Base-by-base conservation (phyloP, 1,140 invertebrate genomes). In the Globodera ellingtonae region DNA sequence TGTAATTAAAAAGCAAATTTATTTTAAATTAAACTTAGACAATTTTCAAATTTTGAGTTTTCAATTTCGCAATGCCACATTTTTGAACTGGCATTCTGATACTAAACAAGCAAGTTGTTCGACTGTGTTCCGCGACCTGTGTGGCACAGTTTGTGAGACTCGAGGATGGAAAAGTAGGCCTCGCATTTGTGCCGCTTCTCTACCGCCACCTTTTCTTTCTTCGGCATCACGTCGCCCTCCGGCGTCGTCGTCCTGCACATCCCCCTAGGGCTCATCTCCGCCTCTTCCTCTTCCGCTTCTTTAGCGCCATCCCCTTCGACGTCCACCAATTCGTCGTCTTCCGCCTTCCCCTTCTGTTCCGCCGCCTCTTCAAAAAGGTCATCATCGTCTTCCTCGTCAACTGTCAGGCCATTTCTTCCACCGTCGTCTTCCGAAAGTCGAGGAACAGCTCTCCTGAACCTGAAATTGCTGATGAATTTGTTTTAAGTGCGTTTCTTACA, bases 81-180 rank as follows among this genome's bases (percentile, higher is more conserved):
- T 24, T 24, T 24, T 24, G 24, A 24, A 24, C 24, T 24, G 24
- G 24, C 24, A 24, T 24, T 24, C 24, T 24, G 24, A 24, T 24
- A 1, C n/a, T 24, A 24, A 24, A 24, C 24, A 24, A 24, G 24
- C 24, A 24, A 24, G 24, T 24, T 15, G 94, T 93, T 85, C 87
- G 70, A 86, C 86, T 59, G 87, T 59, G 10, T 59, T 59, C 18
- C 1, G 56, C 15, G 10, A 59, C 56, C 89, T 10, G 89, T 90
- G 78, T 90, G 90, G 18, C 85, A 88, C 21, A 89, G 80, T 44
- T 89, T 87, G 78, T 90, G 90, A 6, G 90, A 87, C 56, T 89
- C 88, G 15, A 90, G 78, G 56, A 90, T 90, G 8, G 88, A 90
- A 4, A 89, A 72, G 76, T 90, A 89, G 24, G 88, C 79, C 7